Evolutionary conservation across 2,888 invertebrate species (phyloP).

Genomic region (Dinocampus coccinellae): DNA sequence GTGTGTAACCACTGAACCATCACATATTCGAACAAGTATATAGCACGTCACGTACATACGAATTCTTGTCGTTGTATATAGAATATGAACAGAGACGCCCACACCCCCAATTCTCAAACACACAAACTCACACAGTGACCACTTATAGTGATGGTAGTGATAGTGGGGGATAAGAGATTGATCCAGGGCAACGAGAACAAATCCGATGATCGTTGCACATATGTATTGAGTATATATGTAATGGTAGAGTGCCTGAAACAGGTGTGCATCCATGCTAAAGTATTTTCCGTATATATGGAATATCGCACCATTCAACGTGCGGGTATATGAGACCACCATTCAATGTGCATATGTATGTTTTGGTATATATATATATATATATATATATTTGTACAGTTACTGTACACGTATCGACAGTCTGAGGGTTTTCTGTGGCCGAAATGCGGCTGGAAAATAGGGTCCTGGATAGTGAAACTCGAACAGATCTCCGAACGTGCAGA

Average conservation of each 20-base stretch:
- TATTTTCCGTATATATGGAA: constrained; percentile 9
- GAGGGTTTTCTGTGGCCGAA: not conserved
- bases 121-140: not conserved
- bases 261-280: constrained; percentile 35
- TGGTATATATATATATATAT: not conserved
- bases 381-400: not conserved
- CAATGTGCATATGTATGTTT: not conserved
- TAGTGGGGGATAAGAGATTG: constrained; percentile 34
- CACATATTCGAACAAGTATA: constrained; percentile 1
- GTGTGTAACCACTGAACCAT: constrained; percentile 25
- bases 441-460: constrained; percentile 4
- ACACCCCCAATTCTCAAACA: not conserved
- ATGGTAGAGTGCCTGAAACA: constrained; percentile 29
- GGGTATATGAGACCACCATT: not conserved
- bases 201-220: constrained; percentile 34
- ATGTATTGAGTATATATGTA: constrained; percentile 1
- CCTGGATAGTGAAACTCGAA: not conserved
- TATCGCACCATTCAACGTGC: not conserved
- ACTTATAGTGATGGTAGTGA: not conserved
- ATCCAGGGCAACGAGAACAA: constrained; percentile 40
- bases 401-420: not conserved
- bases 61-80: not conserved
- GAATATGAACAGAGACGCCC: not conserved
- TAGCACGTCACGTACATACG: constrained; percentile 17
- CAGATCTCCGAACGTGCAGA: constrained; percentile 5